Evolutionary conservation across 2,888 invertebrate genomes (phyloP), one percentile per base, ranked within the genome.

Genomic region (Ophion costatus): DNA sequence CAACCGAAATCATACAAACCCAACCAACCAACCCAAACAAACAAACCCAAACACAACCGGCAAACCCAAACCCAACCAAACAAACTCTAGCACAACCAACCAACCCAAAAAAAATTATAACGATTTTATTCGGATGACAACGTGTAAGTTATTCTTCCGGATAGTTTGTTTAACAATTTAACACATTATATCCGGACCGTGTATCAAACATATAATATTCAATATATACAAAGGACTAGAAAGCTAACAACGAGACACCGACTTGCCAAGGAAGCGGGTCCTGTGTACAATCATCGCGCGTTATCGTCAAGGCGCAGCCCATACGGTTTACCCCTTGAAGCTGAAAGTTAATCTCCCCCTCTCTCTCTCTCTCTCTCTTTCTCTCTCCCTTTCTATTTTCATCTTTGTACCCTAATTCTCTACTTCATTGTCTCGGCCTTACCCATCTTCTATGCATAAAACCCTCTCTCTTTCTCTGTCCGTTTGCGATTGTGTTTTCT

Each of bases 291-390:
- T 64, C 56, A 63, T 74, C 64, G 85, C 85, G 82, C 86, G 90
- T 91, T 91, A 91, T 91, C 91, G 88, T 89, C 86, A 84, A 84
- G 83, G 87, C 88, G 86, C 91, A 91, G 90, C 87, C 90, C 87
- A 84, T 89, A 89, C 88, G 87, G 88, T 87, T 89, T 88, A 81
- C 67, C 87, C 88, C 89, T 84, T 87, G 83, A 79, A 83, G 79
- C 80, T 84, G 69, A 71, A 82, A 84, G 61, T 66, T 74, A 73
- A 83, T 57, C 51, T 61, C 24, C 29, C 38, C 64, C 63, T 42
- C 64, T 57, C 42, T 69, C 69, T 67, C 63, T 75, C 77, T 56
- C 51, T 74, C 63, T 69, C 74, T 70, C 24, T 69, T 83, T 66
- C 86, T 88, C 81, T 73, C 83, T 79, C 83, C 45, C 57, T 56